Percentiles rank a stretch among this genome's conserved stretches.
Conservation (phyloP, 1,140 invertebrate genomes). For the Cyclargus thomasi region DNA sequence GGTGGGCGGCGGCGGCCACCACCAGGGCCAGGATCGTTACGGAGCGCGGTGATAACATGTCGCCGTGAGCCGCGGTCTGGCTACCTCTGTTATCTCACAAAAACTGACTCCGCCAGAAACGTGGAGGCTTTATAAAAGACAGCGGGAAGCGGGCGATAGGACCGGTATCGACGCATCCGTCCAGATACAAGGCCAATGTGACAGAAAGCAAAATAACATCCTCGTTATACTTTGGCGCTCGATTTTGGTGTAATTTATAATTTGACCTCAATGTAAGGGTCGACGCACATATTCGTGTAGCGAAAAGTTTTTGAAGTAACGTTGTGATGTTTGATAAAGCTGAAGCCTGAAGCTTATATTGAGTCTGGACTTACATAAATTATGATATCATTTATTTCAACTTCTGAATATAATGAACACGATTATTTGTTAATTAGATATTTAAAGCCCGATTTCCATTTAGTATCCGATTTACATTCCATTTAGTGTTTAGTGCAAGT, state of each 20-base stretch:
- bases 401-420: no score
- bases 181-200: conserved; percentile 11
- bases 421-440: no score
- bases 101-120: conserved; percentile 4
- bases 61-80: background rate
- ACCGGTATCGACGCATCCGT: conserved; percentile 10
- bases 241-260: conserved; percentile 9
- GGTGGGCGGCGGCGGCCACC: conserved; percentile 6
- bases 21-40: conserved; percentile 10
- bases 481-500: no score
- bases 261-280: conserved; percentile 12
- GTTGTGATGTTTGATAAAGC: background rate
- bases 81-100: conserved; percentile 3
- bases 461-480: no score
- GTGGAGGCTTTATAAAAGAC: conserved; percentile 15
- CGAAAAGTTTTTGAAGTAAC: background rate
- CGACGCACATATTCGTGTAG: background rate
- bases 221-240: conserved; percentile 8
- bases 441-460: no score
- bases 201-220: conserved; percentile 16
- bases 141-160: conserved; percentile 11
- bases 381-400: no score
- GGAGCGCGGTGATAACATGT: conserved; percentile 16
- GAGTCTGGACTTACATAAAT: no score
- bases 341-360: background rate